phyloP scores from a whole-genome alignment of 2,797 vertebrate genomes.

The Hirundo rustica region DNA sequence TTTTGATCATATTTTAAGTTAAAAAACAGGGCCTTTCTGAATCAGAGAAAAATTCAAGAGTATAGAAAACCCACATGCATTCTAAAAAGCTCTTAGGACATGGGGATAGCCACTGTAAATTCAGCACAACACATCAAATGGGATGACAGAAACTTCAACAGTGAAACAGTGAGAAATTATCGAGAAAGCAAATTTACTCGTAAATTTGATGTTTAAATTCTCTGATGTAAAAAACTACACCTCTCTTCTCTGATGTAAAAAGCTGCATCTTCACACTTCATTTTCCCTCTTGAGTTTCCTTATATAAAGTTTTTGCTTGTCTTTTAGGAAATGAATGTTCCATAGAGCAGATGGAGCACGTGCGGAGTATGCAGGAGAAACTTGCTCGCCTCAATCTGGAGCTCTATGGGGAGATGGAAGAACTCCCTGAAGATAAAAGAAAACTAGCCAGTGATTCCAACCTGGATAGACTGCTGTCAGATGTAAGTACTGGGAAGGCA shows the following conservation, averaged over 20 bases:
- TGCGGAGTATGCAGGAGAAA: constrained; percentile 98
- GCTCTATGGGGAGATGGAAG: constrained; percentile 91
- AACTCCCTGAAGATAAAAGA: constrained; percentile 91
- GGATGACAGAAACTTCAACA: background rate
- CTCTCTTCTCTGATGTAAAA: background rate
- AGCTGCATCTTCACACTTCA: background rate
- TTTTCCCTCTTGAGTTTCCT: background rate
- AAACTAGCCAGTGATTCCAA: constrained; percentile 90
- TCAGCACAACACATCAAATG: background rate
- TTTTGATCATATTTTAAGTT: background rate
- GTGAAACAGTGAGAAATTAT: background rate
- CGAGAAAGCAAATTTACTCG: background rate
- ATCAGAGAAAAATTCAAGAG: background rate
- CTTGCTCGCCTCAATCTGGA: constrained; percentile 94
- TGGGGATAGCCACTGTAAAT: background rate
- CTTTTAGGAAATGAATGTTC: constrained; percentile 93
- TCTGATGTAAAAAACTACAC: background rate
- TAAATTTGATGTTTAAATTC: background rate
- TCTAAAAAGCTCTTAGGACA: background rate
- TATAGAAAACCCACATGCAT: fast-evolving
- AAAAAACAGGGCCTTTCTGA: background rate
- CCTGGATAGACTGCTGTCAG: constrained; percentile 91
- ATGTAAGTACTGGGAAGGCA: constrained; percentile 79
- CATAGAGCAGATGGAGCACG: constrained; percentile 97
- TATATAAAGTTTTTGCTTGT: background rate